Evolutionary conservation across 2,113 vertebrate species (phyloP), one percentile per base, ranked within the genome.

Genomic region (Pipra filicauda): DNA sequence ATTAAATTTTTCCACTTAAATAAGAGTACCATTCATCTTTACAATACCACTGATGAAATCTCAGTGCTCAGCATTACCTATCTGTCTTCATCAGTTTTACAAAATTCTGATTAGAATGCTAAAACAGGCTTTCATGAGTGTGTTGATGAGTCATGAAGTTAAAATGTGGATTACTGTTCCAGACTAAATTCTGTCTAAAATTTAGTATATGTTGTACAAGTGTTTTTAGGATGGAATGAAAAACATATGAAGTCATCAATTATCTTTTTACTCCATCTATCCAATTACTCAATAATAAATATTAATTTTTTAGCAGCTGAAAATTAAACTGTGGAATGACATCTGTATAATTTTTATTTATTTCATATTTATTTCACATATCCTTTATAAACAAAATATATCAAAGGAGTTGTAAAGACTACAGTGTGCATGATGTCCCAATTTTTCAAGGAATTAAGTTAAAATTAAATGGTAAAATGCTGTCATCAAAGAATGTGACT

Each of bases 31-130:
- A 33, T 82, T 69, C 51, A 44, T 93, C 51, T 73, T 77, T 81
- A 73, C 77, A 91, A 33, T 30, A 67, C 52, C 46, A 78, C 26
- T 71, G 54, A 62, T 6, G n/a, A 93, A 94, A 92, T 17, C 62
- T 12, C 52, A 48, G 51, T 55, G 31, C 35, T 95, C 65, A 92
- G 46, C 44, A 72, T 57, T 88, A 87, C 30, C 43, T 37, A 84
- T 89, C 81, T 91, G n/a, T 88, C 65, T 70, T 61, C 78, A 93
- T 91, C 33, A 83, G 35, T 96, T 55, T 76, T 79, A 88, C 58
- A 96, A 95, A 94, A 82, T n/a, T 44, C 43, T 89, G 95, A 94
- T 91, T 78, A 65, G 55, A 79, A 82, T 77, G 71, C 41, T 92
- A 90, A 89, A 89, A 35, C 12, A 91, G 48, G 44, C 90, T 95